These are phyloP conservation scores for Conomelus anceps DNA, from an alignment of 2,888 invertebrate genomes.

Conservation along the genomic window DNA sequence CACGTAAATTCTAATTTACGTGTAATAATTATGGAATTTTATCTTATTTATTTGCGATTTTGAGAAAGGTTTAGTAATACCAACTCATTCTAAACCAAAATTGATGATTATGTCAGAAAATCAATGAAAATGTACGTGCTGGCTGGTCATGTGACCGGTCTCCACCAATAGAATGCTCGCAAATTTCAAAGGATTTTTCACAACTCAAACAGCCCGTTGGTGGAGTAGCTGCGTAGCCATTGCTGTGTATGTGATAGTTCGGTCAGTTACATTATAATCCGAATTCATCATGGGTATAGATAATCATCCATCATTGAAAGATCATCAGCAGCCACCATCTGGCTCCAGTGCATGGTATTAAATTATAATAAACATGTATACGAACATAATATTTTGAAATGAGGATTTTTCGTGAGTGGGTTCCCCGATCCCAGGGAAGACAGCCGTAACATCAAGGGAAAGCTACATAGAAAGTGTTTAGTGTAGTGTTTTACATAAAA, in stretches of 20 bases:
- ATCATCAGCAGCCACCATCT: slow-evolving; percentile 43
- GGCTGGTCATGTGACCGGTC: slow-evolving; percentile 37
- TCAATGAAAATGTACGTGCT: slow-evolving; percentile 33
- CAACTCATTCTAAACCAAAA: neutral
- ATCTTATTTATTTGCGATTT: neutral
- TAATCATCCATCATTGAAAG: slow-evolving; percentile 46
- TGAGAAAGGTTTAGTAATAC: neutral
- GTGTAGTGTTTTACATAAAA: slow-evolving; percentile 40
- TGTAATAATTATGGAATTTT: neutral
- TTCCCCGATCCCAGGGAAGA: slow-evolving; percentile 37
- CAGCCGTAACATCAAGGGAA: slow-evolving; percentile 37
- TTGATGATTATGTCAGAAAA: slow-evolving; percentile 29
- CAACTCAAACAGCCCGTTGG: slow-evolving; percentile 38
- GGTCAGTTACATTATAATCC: slow-evolving; percentile 40
- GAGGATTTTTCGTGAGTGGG: slow-evolving; percentile 35
- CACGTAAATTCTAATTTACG: neutral
- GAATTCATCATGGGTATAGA: slow-evolving; percentile 47
- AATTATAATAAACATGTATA: slow-evolving; percentile 37
- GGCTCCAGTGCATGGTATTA: slow-evolving; percentile 45
- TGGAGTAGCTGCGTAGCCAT: slow-evolving; percentile 44
- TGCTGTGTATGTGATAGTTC: slow-evolving; percentile 44
- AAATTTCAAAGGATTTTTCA: slow-evolving; percentile 39
- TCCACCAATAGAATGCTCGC: slow-evolving; percentile 38
- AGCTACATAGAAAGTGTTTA: slow-evolving; percentile 39
- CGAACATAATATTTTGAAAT: slow-evolving; percentile 32